Evolutionary conservation across 2,113 vertebrate species (phyloP).

Genomic region (Gasterosteus aculeatus): DNA sequence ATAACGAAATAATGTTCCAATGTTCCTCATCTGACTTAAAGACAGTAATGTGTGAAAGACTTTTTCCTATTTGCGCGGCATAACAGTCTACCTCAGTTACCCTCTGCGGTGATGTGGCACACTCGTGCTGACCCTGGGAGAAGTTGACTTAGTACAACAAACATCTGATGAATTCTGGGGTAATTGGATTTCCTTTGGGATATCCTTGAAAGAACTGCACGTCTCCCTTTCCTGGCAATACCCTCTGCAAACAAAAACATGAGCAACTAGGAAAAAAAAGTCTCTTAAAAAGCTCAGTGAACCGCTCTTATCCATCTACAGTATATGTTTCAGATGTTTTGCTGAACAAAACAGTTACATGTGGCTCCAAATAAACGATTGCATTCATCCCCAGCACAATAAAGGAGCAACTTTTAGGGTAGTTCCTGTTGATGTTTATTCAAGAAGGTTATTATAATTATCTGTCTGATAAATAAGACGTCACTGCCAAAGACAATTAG

Average conservation of each 20-base stretch:
- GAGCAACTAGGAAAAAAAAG: not conserved
- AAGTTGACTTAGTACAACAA: slow-evolving; percentile 34
- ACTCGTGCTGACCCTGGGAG: slow-evolving; percentile 22
- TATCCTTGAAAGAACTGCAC: slow-evolving; percentile 26
- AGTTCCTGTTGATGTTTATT: not conserved
- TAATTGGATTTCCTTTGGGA: slow-evolving; percentile 24
- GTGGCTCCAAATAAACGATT: not conserved
- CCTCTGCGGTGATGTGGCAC: slow-evolving; percentile 6
- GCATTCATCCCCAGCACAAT: not conserved
- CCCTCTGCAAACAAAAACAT: slow-evolving; percentile 21
- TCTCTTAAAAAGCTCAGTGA: slow-evolving; percentile 4
- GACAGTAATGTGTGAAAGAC: not conserved
- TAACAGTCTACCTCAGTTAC: slow-evolving; percentile 13
- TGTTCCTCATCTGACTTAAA: not conserved
- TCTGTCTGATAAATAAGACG: not conserved
- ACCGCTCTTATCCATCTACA: not conserved
- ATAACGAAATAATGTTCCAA: not conserved
- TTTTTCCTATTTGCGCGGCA: slow-evolving; percentile 16
- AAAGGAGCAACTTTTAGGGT: not conserved
- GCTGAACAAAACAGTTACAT: not conserved
- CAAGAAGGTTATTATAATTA: not conserved
- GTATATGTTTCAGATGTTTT: not conserved
- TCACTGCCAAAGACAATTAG: not conserved
- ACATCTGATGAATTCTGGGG: slow-evolving; percentile 12
- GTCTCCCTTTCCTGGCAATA: slow-evolving; percentile 5